These are phyloP conservation scores for Melanogrammus aeglefinus DNA, from an alignment of 2,797 vertebrate species.

Conservation along the genomic window DNA sequence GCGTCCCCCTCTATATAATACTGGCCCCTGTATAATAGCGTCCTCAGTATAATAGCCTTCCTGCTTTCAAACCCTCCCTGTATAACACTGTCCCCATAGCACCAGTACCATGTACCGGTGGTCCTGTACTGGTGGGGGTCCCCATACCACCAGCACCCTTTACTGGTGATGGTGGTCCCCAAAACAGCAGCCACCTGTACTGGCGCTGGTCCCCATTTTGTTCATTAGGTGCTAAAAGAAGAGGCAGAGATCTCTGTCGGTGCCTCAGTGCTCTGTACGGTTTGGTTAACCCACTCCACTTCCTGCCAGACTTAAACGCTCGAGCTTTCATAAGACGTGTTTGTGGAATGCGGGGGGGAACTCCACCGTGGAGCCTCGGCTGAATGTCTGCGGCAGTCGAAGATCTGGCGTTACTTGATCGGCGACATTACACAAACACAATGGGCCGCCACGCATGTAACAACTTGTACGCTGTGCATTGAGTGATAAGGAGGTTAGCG, in stretches of 20 bases:
- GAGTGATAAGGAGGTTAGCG: not conserved
- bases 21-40: too few species aligned
- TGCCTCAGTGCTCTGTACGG: not conserved
- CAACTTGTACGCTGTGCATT: not conserved
- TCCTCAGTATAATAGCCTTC: too few species aligned
- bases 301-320: too few species aligned
- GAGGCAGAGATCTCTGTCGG: slow-evolving; percentile 4
- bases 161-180: too few species aligned
- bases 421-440: not conserved
- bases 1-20: slow-evolving; percentile 2
- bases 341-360: not conserved
- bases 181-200: too few species aligned
- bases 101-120: too few species aligned
- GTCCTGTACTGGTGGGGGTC: too few species aligned
- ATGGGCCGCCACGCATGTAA: not conserved
- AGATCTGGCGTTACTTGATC: not conserved
- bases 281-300: too few species aligned
- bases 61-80: too few species aligned
- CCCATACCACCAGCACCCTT: too few species aligned
- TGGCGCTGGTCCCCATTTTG: not conserved
- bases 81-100: too few species aligned
- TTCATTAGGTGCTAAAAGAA: slow-evolving; percentile 54
- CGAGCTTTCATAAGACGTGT: not conserved
- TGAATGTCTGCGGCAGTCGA: not conserved
- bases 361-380: too few species aligned